Base-by-base conservation (phyloP, 64 coral and sea anemone species). In the Trachythela sp. region DNA sequence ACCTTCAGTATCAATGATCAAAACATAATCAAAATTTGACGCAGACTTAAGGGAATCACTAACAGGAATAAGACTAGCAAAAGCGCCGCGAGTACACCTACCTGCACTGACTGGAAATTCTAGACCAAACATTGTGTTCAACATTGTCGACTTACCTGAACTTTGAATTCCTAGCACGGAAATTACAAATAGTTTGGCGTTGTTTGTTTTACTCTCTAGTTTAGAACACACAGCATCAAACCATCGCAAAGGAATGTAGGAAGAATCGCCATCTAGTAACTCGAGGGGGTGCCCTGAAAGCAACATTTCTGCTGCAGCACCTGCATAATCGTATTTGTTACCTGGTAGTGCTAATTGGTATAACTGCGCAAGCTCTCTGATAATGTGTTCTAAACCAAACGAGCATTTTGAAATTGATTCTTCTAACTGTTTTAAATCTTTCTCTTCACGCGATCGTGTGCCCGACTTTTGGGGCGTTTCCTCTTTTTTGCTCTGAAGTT, bases 121-220 rank as follows among this genome's bases (percentile, higher is more conserved):
- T 27, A 64, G 24, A 64, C 56, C 56, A n/a, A 64, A 64, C 56
- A 64, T 64, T n/a, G 56, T 64, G 56, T 64, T 64, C 22, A 64
- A 64, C 56, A 64, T 64, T 64, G 56, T 64, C 6, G 56, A 64
- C 56, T 64, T 64, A 64, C 56, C 56, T 64, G 56, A 64, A 64
- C 56, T 64, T 64, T 64, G 56, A 22, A 64, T 64, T 64, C 56
- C 56, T 64, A 64, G 4, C 15, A 64, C 56, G 6, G 56, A 64
- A 64, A 64, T 64, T 27, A 64, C 15, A 64, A 64, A 64, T 64
- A 52, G 13, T 64, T 24, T 24, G 26, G 56, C 56, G 24, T 64
- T 27, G 20, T 64, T 64, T 4, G 56, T 64, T 26, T 64, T 64
- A 64, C 24, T 5, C 22, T 20, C 17, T 18, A 64, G 56, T n/a